Percentiles rank a stretch among this genome's conserved stretches.
phyloP scores from a whole-genome alignment of 2,888 invertebrate genomes.

The Agrotis ipsilon region DNA sequence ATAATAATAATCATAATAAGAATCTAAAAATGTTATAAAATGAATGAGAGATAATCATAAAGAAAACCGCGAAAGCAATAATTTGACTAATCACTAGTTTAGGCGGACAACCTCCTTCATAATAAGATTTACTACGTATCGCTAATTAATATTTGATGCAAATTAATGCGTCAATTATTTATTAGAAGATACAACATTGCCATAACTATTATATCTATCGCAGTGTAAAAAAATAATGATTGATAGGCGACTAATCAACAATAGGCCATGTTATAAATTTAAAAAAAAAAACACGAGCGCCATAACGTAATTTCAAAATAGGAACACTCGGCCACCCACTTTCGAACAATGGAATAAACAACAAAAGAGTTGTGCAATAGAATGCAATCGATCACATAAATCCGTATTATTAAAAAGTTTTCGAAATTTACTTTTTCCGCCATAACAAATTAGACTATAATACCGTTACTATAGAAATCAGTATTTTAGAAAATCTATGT shows the following conservation, averaged over 20 bases:
- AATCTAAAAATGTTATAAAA: no score
- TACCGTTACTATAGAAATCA: slow-evolving; percentile 9
- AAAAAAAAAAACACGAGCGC: slow-evolving; percentile 30
- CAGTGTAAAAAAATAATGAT: neutral
- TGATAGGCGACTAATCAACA: slow-evolving; percentile 6
- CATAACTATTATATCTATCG: neutral
- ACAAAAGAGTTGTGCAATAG: slow-evolving; percentile 74
- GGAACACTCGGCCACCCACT: slow-evolving; percentile 65
- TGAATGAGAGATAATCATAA: neutral
- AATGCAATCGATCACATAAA: slow-evolving; percentile 74
- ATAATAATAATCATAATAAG: no score
- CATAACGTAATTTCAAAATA: slow-evolving; percentile 62
- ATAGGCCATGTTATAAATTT: neutral
- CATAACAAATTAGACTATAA: slow-evolving; percentile 53
- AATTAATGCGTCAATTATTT: slow-evolving; percentile 16
- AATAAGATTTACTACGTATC: slow-evolving; percentile 29
- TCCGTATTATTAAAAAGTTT: slow-evolving; percentile 68
- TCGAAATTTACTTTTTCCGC: slow-evolving; percentile 27
- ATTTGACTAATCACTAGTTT: slow-evolving; percentile 24
- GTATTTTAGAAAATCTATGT: slow-evolving; percentile 10
- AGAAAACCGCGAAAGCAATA: slow-evolving; percentile 17
- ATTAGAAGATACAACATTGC: neutral
- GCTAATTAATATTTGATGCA: slow-evolving; percentile 18
- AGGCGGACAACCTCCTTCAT: slow-evolving; percentile 3
- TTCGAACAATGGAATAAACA: slow-evolving; percentile 71